Base-by-base conservation (phyloP, 2,888 invertebrate species). In the Petrolisthes manimaculis region DNA sequence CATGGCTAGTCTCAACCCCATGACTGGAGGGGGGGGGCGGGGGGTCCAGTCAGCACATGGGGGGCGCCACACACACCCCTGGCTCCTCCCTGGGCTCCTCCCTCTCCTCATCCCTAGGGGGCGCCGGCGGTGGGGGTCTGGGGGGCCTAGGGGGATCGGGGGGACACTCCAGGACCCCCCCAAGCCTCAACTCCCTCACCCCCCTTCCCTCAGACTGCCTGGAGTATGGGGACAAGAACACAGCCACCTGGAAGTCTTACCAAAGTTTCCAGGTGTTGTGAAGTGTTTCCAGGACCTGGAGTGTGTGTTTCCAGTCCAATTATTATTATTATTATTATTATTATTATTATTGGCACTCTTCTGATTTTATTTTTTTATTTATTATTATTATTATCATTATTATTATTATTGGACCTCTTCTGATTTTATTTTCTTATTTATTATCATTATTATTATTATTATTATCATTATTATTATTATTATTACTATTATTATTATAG, bases 251-350 rank as follows among this genome's bases (percentile, higher is more conserved):
- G 92, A 92, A 92, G 89, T 86, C 89, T 12, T 92, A 92, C 89
- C 92, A 92, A 89, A 92, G 92, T 88, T 92, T 93, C 88, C 92
- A 92, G 89, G 92, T 92, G 82, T 91, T 92, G 90, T 92, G 92
- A 92, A 67, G 80, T 55, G 56, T 54, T 5, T 8, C 5, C 53
- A 51, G 6, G 6, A 9, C 5, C 53, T 2, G 6, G 6, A 5
- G 9, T 5, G 61, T 37, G 67, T 81, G 4, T 9, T 4, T 1
- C 3, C 0, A 61, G 9, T 61, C 9, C 1, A 4, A 77, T 77
- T 77, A 77, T 21, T 77, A 24, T 77, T 77, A 24, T 77, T 24
- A 77, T 77, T 77, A 77, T 24, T 77, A 2, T 6, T 77, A 77
- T 77, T 77, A 61, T 61, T 61, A 61, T 61, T 61, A 61, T 61